A percentile compares a stretch with the other conserved stretches of the same genome.
These are phyloP conservation scores for Drosophila willistoni DNA, from an alignment of 1,140 invertebrate species.

Conservation along the genomic window DNA sequence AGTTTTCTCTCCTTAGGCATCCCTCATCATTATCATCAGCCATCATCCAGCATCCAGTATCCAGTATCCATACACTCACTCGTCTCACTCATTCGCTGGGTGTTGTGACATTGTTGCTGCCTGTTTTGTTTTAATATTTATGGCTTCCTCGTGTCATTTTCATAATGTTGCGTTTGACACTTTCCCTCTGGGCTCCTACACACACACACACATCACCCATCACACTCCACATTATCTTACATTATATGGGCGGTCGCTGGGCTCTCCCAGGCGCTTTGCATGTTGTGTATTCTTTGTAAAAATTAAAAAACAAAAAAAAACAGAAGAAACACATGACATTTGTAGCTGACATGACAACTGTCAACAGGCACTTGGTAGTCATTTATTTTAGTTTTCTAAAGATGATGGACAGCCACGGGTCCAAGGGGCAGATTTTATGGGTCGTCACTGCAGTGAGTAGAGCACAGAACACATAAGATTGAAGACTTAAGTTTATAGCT, in stretches of 20 bases:
- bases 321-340: slow-evolving; percentile 51
- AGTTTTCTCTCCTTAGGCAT: neutral
- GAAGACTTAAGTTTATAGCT: neutral
- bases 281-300: slow-evolving; percentile 48
- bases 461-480: neutral
- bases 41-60: neutral
- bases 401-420: slow-evolving; percentile 12
- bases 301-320: slow-evolving; percentile 44
- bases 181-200: slow-evolving; percentile 62
- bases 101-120: slow-evolving; percentile 77
- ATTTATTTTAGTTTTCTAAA: slow-evolving; percentile 64
- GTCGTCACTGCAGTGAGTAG: neutral
- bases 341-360: slow-evolving; percentile 73
- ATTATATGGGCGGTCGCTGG: slow-evolving; percentile 59
- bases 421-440: slow-evolving; percentile 12
- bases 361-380: slow-evolving; percentile 71
- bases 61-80: neutral
- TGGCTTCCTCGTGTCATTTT: slow-evolving; percentile 82
- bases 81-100: neutral
- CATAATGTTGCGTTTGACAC: slow-evolving; percentile 82
- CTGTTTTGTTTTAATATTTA: slow-evolving; percentile 76
- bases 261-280: slow-evolving; percentile 25
- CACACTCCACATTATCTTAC: slow-evolving; percentile 65
- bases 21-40: slow-evolving; percentile 4
- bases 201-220: slow-evolving; percentile 21